These are phyloP conservation scores for Ia io DNA, from an alignment of 2,113 vertebrate species.

Conservation along the genomic window DNA sequence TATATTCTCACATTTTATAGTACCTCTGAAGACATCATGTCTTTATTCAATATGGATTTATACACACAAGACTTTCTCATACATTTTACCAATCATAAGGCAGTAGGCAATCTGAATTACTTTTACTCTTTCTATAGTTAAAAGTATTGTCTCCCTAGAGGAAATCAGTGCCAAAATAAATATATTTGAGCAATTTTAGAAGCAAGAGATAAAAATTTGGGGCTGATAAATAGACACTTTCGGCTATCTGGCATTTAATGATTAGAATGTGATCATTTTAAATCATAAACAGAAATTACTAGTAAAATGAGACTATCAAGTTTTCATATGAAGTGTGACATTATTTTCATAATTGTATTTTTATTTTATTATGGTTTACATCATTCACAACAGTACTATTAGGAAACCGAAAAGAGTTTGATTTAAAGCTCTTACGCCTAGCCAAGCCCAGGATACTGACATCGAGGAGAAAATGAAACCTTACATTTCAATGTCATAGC, in stretches of 20 bases:
- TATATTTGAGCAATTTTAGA: background rate
- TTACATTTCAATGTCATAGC: background rate
- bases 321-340: background rate
- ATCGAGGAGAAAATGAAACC: background rate
- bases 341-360: background rate
- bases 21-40: background rate
- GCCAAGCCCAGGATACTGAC: background rate
- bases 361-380: background rate
- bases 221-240: background rate
- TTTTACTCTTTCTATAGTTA: background rate
- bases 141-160: conserved; percentile 7
- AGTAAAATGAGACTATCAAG: background rate
- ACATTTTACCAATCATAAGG: background rate
- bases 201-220: background rate
- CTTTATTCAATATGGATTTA: conserved; percentile 12
- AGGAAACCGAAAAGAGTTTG: background rate
- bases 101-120: background rate
- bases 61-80: background rate
- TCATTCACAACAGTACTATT: background rate
- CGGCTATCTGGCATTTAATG: background rate
- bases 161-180: background rate
- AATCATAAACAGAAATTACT: background rate
- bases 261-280: background rate
- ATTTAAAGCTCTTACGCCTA: background rate
- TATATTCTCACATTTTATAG: background rate